Evolutionary conservation across 2,888 invertebrate species (phyloP), one percentile per base, ranked within the genome.

Genomic region (Microplitis manilae): DNA sequence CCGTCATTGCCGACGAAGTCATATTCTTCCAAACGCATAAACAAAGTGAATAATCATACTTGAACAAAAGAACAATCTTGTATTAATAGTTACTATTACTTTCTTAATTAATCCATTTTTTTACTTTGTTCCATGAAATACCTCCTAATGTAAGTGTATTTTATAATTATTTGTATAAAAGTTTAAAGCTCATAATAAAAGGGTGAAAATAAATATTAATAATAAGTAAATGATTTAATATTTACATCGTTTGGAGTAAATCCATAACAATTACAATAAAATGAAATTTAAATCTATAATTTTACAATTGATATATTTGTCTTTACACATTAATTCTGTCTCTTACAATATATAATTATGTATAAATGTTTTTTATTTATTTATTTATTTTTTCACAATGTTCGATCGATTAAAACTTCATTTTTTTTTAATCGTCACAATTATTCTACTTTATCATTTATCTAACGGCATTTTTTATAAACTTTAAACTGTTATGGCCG

Each of bases 1-100:
- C 96, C 39, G 93, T 97, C 73, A 93, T 96, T 83, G 97, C 97
- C 8, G 96, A 97, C 86, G 96, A 97, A 87, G 92, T 97, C 1
- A 94, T 97, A 86, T 96, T 96, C 89, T 96, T 90, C 93, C 85
- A 86, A 38, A 7, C 61, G 38, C 15, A 50, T 68, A 60, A 61
- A 17, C 41, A 13, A 4, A 15, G 2, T 6, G 62, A 15, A 17
- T 62, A 8, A 15, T 20, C n/a, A 6, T 1, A 17, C 13, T 62
- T 7, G 5, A 62, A 62, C 15, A 62, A 8, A 62, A 17, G n/a
- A 15, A 62, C 8, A 15, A 17, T 62, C 13, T 50, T 13, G 50
- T 50, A 50, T 13, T 13, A 50, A 50, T 50, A 5, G 8, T 50
- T 2, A 13, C 5, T 50, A 8, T 50, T 13, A 50, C 50, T 50